These are phyloP conservation scores for Lagodon rhomboides DNA, from an alignment of 2,797 vertebrate species.

Conservation along the genomic window DNA sequence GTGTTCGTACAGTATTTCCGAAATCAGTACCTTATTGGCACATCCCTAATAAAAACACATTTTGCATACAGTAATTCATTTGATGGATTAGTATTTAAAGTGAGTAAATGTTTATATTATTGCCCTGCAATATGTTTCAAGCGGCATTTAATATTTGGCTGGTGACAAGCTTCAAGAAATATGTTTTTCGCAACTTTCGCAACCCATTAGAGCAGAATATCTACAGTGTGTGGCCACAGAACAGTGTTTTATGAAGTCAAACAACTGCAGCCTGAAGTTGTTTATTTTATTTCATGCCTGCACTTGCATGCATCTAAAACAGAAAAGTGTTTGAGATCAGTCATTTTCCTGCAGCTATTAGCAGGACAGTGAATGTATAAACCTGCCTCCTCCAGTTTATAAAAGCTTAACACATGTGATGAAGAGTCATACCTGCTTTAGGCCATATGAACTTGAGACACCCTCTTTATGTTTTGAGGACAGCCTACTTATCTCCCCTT, in stretches of 20 bases:
- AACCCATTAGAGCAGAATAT: neutral
- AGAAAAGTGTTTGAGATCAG: too few species aligned
- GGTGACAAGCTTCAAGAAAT: too few species aligned
- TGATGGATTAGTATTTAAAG: neutral
- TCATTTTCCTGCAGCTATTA: neutral
- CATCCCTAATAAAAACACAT: too few species aligned
- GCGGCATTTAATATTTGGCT: too few species aligned
- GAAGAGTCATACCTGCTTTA: neutral
- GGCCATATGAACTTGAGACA: constrained; percentile 5
- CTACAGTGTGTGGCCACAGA: neutral
- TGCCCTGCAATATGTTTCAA: too few species aligned
- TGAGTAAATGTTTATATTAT: too few species aligned
- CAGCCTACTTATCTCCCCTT: constrained; percentile 5
- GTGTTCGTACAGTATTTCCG: neutral
- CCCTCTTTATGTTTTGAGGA: constrained; percentile 1
- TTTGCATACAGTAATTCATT: neutral
- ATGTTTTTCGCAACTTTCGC: neutral
- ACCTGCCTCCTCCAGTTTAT: constrained; percentile 6
- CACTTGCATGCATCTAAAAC: too few species aligned
- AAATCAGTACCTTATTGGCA: too few species aligned
- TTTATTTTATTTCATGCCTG: neutral
- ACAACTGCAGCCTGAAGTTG: neutral
- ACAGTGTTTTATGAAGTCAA: neutral
- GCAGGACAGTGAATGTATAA: neutral
- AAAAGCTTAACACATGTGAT: neutral